Conservation (phyloP, 2,888 invertebrate species). For the Schizaphis graminum region DNA sequence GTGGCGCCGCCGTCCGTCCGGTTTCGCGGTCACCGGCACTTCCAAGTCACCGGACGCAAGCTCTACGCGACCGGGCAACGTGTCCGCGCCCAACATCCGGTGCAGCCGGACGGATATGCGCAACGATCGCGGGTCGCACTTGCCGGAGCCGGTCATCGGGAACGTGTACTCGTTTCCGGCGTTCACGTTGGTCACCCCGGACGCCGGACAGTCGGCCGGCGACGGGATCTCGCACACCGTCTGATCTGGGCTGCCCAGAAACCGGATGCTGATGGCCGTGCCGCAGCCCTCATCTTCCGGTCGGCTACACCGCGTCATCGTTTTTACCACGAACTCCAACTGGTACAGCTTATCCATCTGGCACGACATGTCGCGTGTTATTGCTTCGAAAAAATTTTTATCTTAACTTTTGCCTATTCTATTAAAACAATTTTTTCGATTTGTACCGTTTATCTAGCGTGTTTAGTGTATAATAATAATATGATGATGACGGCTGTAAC, state of each 20-base stretch:
- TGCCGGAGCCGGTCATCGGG: neutral
- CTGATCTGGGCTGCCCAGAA: neutral
- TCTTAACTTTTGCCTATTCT: neutral
- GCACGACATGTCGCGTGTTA: neutral
- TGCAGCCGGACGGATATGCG: neutral
- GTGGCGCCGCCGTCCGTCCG: neutral
- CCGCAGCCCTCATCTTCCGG: neutral
- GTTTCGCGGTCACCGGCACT: neutral
- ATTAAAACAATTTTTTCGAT: neutral
- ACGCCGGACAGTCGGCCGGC: neutral
- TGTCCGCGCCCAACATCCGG: neutral
- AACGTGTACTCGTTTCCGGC: neutral
- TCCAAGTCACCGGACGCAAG: neutral
- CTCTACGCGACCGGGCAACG: neutral
- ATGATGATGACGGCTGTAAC: neutral
- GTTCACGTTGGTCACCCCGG: neutral
- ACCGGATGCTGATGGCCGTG: neutral
- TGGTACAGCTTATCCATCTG: neutral
- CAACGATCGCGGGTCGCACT: neutral
- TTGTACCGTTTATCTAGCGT: neutral
- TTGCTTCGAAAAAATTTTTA: neutral
- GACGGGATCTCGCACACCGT: slow-evolving; percentile 21
- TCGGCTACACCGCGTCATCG: neutral
- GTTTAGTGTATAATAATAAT: neutral
- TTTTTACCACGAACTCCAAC: neutral